Evolutionary conservation across 2,888 invertebrate genomes (phyloP).

Genomic region (Furcula furcula): DNA sequence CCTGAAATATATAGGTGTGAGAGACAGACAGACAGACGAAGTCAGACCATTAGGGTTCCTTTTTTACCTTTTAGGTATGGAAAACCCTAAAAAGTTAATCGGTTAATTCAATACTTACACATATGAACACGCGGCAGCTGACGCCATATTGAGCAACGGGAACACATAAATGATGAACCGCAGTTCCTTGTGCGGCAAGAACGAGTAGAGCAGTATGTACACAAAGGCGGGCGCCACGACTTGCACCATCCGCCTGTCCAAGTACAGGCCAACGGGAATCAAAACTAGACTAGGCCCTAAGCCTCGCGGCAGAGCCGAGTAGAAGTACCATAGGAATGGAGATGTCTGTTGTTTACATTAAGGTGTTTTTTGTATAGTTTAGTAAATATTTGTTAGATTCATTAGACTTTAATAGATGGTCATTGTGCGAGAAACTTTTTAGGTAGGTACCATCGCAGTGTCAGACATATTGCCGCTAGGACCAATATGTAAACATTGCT

Average conservation of each 20-base stretch:
- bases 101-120: constrained; percentile 85
- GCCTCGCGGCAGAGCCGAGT: constrained; percentile 97
- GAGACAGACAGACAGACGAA: no score
- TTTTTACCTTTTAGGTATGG: no score
- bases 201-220: constrained; percentile 95
- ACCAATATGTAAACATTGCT: no score
- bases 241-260: constrained; percentile 87
- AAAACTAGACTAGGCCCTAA: constrained; percentile 91
- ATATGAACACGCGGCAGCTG: constrained; percentile 92
- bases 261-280: constrained; percentile 88
- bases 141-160: constrained; percentile 94
- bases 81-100: no score
- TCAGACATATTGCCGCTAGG: no score
- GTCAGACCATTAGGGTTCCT: no score
- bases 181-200: constrained; percentile 98
- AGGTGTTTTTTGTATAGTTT: no score
- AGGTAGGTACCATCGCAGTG: no score
- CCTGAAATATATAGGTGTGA: no score
- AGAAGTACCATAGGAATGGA: constrained; percentile 99
- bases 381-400: no score
- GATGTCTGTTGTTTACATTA: constrained; percentile 85
- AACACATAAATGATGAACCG: constrained; percentile 99
- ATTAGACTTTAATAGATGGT: no score
- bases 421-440: no score
- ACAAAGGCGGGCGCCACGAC: constrained; percentile 86